Evolutionary conservation across 2,113 vertebrate genomes (phyloP), one percentile per base, ranked within the genome.

Genomic region (Chloroceryle aenea): DNA sequence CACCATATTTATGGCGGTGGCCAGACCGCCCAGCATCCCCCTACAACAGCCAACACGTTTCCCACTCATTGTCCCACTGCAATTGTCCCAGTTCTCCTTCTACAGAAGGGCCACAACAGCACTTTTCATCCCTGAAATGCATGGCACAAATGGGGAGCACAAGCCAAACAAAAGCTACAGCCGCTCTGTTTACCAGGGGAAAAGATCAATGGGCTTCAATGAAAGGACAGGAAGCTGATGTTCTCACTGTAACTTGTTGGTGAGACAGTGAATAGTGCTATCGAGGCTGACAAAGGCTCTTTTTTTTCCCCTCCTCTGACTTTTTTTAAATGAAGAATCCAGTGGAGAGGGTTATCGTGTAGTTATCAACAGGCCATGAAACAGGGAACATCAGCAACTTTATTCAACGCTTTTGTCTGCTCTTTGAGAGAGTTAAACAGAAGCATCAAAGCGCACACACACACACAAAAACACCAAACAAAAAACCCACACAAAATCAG

Each of bases 211-310:
- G 96, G 89, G 90, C 80, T 97, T 87, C 82, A 90, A 72, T 97
- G 96, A 98, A 98, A 98, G 95, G 95, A 92, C 97, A 98, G 98
- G 97, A 97, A 97, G 97, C 95, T 85, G 87, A 94, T 96, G 94
- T 87, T 97, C 97, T 95, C 81, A 67, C 89, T 96, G 96, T 94
- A 94, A 88, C 96, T 98, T 97, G 97, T 95, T 95, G 95, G 96
- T 95, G 85, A 93, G 73, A 61, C 69, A 79, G 85, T 91, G 94
- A 97, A 95, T 97, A 94, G 95, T 88, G 91, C 77, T 72, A 94
- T 94, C 69, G 2, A 95, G 58, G 88, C 85, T 88, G 89, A 98
- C 96, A 97, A 97, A 97, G 86, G 82, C 42, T 90, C 89, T 72
- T 95, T 94, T 91, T 79, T 78, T 8, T 9, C 19, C 3, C 34